Base-by-base conservation (phyloP, 2,113 vertebrate genomes). In the Marcusenius ussheri region DNA sequence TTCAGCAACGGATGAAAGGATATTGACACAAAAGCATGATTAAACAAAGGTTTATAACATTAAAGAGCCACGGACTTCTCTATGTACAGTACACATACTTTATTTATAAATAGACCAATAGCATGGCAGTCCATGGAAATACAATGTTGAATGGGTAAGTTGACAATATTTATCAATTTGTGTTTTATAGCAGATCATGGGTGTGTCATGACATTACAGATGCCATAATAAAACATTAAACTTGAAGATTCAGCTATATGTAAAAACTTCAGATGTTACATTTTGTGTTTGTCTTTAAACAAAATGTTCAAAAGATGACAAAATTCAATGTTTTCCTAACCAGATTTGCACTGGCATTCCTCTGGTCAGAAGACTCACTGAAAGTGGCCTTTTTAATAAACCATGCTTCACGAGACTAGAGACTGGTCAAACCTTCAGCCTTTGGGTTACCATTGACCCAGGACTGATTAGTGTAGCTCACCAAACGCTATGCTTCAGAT, bases 101-200 rank as follows among this genome's bases (percentile, higher is more conserved):
- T 87, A 87, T 87, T 87, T 87, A 87, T 51, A 87, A 50, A 87
- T 53, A 27, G 45, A 87, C 27, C 85, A 87, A 87, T 87, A 87
- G 85, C 85, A 87, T 49, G 47, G n/a, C 74, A 50, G 85, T 53
- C 49, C 85, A 49, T 50, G 47, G n/a, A 87, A 53, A 87, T 87
- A 80, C 74, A 80, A 80, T 80, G 70, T 13, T 27, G 62, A 70
- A 27, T 70, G 62, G 62, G 62, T 66, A 74, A 74, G 70, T 77
- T 77, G 74, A 80, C 31, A 77, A 74, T 74, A 62, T n/a, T 66
- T 70, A 70, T 70, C 62, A 70, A 70, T 80, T 80, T 39, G 3
- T 80, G 35, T 35, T 39, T 80, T 42, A 80, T 80, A 80, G 35
- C 74, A 80, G 74, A 80, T 80, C 74, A 80, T 80, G 74, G 74